Conservation (phyloP, 2,797 vertebrate genomes). For the Furcifer pardalis region DNA sequence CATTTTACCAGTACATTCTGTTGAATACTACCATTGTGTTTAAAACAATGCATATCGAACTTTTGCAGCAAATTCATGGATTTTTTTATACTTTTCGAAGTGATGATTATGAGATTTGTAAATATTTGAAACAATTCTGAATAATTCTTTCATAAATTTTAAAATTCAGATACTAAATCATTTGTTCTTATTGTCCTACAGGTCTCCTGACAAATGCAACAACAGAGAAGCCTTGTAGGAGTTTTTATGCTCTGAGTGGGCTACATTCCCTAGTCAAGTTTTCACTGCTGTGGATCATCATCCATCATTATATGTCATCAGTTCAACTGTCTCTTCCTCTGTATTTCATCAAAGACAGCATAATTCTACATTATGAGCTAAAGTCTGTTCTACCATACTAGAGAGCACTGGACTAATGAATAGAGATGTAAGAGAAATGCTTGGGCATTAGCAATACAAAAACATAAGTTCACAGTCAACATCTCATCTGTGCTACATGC, state of each 20-base stretch:
- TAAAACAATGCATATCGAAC: background rate
- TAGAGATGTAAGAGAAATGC: constrained; percentile 66
- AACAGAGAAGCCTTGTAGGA: constrained; percentile 77
- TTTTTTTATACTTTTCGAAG: constrained; percentile 13
- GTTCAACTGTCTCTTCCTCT: constrained; percentile 79
- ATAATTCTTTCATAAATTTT: background rate
- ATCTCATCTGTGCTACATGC: constrained; percentile 69
- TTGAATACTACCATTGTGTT: background rate
- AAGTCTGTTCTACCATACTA: constrained; percentile 68
- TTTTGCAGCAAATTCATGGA: constrained; percentile 26
- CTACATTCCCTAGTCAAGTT: constrained; percentile 77
- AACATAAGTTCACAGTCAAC: constrained; percentile 62
- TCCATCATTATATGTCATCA: constrained; percentile 77
- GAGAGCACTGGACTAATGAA: constrained; percentile 68
- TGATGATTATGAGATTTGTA: constrained; percentile 13
- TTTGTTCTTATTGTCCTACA: constrained; percentile 80
- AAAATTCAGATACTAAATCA: constrained; percentile 56
- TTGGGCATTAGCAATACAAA: constrained; percentile 77
- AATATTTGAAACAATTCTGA: constrained; percentile 29
- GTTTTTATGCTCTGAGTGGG: constrained; percentile 76
- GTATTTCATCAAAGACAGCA: constrained; percentile 80
- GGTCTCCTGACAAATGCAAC: constrained; percentile 92
- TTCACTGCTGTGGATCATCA: constrained; percentile 77
- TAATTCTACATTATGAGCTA: constrained; percentile 72
- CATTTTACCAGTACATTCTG: background rate